A percentile compares a stretch with the other conserved stretches of the same genome.
These are phyloP conservation scores for Epinotia ramella DNA, from an alignment of 2,888 invertebrate species.

Conservation along the genomic window DNA sequence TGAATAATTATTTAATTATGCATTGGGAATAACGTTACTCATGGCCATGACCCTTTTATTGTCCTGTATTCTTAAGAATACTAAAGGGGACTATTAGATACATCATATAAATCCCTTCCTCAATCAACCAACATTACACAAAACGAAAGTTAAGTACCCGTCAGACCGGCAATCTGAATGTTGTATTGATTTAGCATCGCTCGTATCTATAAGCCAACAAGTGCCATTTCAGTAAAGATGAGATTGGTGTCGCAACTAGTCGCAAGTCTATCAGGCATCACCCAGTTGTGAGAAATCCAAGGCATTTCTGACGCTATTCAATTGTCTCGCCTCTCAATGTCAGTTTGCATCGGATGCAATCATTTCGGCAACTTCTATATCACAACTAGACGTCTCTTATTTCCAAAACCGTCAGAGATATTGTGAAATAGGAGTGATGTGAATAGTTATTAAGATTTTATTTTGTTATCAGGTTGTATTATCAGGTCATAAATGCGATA, in stretches of 20 bases:
- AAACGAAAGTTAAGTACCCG: too few relatives aligned
- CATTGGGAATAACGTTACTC: too few relatives aligned
- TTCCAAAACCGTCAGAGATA: conserved; percentile 8
- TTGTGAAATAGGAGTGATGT: neutral
- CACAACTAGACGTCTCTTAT: conserved; percentile 14
- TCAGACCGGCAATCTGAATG: too few relatives aligned
- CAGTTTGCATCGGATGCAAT: conserved; percentile 30
- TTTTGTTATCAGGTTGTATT: conserved; percentile 45
- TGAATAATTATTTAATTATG: too few relatives aligned
- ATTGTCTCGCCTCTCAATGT: conserved; percentile 35
- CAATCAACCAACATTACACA: too few relatives aligned
- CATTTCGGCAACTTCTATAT: conserved; percentile 23
- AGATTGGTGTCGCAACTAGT: conserved; percentile 23
- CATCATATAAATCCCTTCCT: too few relatives aligned
- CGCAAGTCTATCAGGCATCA: conserved; percentile 15
- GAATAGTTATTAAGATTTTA: neutral
- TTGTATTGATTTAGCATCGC: too few relatives aligned
- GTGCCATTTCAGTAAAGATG: neutral
- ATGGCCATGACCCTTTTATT: too few relatives aligned
- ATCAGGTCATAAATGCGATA: too few relatives aligned
- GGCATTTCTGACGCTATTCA: conserved; percentile 33
- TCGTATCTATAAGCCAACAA: too few relatives aligned
- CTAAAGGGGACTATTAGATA: too few relatives aligned
- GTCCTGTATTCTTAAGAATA: too few relatives aligned
- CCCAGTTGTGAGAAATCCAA: conserved; percentile 14